Evolutionary conservation across 2,797 vertebrate species (phyloP).

Genomic region (Carduelis carduelis): DNA sequence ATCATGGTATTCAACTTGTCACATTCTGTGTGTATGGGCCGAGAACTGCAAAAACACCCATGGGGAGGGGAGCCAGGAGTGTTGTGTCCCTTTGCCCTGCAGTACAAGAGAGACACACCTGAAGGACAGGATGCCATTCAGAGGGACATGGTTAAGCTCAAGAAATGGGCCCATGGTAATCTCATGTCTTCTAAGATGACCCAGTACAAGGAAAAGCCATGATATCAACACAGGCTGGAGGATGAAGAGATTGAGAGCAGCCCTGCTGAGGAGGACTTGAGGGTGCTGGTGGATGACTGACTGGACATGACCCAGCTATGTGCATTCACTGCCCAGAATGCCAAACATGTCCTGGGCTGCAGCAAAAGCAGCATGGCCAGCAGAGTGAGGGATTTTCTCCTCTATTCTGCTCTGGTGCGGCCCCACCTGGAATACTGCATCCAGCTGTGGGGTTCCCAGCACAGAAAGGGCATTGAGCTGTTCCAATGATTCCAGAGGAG

Average conservation of each 20-base stretch:
- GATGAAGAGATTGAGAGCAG: neutral
- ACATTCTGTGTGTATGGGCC: rapidly evolving
- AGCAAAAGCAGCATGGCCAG: rapidly evolving
- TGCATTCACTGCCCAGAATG: neutral
- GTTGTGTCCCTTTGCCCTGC: neutral
- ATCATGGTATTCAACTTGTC: neutral
- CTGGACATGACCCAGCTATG: too few species aligned
- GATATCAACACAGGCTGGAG: too few species aligned
- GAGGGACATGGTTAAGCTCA: neutral
- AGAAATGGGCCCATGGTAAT: neutral
- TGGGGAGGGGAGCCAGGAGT: neutral
- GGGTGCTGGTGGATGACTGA: too few species aligned
- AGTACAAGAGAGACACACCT: too few species aligned
- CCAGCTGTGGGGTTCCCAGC: neutral
- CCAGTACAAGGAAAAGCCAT: neutral
- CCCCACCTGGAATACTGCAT: too few species aligned
- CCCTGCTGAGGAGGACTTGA: neutral
- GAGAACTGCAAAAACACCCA: neutral
- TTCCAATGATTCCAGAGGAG: neutral
- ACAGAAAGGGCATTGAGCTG: neutral
- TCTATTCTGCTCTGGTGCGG: neutral
- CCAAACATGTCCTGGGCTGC: rapidly evolving
- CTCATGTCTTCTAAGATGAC: neutral
- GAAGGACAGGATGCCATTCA: neutral
- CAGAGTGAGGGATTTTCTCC: rapidly evolving